Evolutionary conservation across 2,888 invertebrate genomes (phyloP).

Genomic region (Orthosia gothica): DNA sequence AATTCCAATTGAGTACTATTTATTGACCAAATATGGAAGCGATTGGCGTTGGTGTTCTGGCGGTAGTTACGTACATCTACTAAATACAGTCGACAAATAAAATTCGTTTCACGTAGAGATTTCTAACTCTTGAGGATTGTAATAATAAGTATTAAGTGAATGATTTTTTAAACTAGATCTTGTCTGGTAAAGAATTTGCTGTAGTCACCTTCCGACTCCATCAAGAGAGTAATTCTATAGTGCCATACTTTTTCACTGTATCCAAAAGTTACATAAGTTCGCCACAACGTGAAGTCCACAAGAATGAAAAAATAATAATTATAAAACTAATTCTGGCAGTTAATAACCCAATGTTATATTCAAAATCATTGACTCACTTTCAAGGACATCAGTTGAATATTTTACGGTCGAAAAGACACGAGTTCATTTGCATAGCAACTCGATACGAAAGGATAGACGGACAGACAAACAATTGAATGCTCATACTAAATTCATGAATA

Average conservation of each 20-base stretch:
- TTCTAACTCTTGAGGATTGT: background rate
- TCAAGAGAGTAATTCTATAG: too few species aligned
- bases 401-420: background rate
- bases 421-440: slow-evolving; percentile 33
- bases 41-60: too few species aligned
- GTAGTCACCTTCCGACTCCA: too few species aligned
- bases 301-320: background rate
- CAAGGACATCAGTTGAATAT: slow-evolving; percentile 26
- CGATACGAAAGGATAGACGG: slow-evolving; percentile 1
- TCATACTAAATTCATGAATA: slow-evolving; percentile 48
- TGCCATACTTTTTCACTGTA: too few species aligned
- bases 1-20: too few species aligned
- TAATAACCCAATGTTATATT: slow-evolving; percentile 6
- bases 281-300: background rate
- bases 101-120: slow-evolving; percentile 8
- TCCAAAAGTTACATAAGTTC: too few species aligned
- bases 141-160: background rate
- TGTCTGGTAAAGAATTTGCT: too few species aligned
- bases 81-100: background rate
- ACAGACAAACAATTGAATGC: slow-evolving; percentile 38
- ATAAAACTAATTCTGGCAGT: background rate
- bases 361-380: background rate
- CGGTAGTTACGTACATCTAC: too few species aligned
- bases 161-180: too few species aligned
- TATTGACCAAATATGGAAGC: too few species aligned